Evolutionary conservation across 1,140 invertebrate genomes (phyloP).

Genomic region (Hormaphis cornu): DNA sequence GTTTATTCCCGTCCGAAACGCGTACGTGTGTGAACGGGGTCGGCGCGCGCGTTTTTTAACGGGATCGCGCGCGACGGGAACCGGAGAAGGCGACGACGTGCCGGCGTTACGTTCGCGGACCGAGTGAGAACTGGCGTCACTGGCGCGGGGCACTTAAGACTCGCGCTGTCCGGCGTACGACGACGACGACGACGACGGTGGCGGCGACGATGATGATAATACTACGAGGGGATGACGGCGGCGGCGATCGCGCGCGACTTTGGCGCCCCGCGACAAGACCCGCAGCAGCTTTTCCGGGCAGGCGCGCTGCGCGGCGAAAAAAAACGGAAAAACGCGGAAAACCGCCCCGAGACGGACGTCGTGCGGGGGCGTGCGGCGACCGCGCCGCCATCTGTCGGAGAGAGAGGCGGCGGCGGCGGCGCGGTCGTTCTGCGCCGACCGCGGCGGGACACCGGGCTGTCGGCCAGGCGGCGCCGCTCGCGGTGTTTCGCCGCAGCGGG

Average conservation of each 20-base stretch:
- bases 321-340: too few relatives aligned
- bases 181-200: not conserved
- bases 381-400: not conserved
- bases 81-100: slow-evolving; percentile 30
- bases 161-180: too few relatives aligned
- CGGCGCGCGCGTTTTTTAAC: not conserved
- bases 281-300: slow-evolving; percentile 27
- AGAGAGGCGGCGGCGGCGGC: not conserved
- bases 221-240: not conserved
- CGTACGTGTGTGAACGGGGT: not conserved
- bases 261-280: slow-evolving; percentile 24
- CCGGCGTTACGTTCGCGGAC: slow-evolving; percentile 31
- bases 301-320: slow-evolving; percentile 20
- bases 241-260: not conserved
- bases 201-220: too few relatives aligned
- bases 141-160: slow-evolving; percentile 26
- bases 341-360: slow-evolving; percentile 13
- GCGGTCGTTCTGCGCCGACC: not conserved
- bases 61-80: slow-evolving; percentile 11
- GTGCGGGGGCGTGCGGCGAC: not conserved
- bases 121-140: slow-evolving; percentile 30
- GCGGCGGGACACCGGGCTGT: not conserved
- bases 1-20: not conserved
- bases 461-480: not conserved
- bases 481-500: too few relatives aligned